Evolutionary conservation across 2,797 vertebrate species (phyloP).

Genomic region (Glossophaga mutica): DNA sequence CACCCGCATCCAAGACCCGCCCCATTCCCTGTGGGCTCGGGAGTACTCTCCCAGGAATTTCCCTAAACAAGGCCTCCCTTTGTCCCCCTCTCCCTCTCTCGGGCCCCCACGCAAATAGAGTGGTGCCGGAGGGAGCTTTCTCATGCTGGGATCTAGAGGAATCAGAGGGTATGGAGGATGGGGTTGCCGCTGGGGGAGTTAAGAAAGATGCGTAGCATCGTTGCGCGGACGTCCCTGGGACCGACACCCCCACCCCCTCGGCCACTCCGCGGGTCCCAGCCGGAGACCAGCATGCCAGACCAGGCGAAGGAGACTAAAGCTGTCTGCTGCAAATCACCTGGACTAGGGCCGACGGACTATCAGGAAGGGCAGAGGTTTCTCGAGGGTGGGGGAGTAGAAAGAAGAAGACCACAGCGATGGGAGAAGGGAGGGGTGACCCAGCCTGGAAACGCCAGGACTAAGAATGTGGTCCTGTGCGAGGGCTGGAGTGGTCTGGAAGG

Average conservation of each 20-base stretch:
- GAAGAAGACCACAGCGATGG: background rate
- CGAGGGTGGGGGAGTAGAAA: background rate
- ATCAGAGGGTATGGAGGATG: background rate
- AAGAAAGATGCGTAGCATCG: background rate
- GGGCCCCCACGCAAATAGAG: background rate
- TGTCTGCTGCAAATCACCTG: background rate
- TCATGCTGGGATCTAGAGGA: background rate
- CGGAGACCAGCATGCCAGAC: background rate
- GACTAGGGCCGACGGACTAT: background rate
- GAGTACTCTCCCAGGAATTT: slow-evolving; percentile 50
- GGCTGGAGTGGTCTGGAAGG: background rate
- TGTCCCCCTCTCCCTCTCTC: slow-evolving; percentile 33
- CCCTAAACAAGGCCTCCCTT: slow-evolving; percentile 54
- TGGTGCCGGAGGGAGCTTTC: background rate
- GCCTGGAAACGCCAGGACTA: background rate
- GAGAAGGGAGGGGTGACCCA: background rate
- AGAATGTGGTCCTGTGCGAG: background rate
- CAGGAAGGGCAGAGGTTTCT: background rate
- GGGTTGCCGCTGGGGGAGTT: background rate
- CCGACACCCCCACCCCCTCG: background rate
- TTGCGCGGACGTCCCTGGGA: too few species aligned
- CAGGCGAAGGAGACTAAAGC: background rate
- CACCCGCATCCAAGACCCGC: background rate
- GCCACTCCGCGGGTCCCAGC: background rate
- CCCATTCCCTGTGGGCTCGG: background rate